These are phyloP conservation scores for Epinephelus awoara DNA, from an alignment of 2,797 vertebrate species.

Conservation along the genomic window DNA sequence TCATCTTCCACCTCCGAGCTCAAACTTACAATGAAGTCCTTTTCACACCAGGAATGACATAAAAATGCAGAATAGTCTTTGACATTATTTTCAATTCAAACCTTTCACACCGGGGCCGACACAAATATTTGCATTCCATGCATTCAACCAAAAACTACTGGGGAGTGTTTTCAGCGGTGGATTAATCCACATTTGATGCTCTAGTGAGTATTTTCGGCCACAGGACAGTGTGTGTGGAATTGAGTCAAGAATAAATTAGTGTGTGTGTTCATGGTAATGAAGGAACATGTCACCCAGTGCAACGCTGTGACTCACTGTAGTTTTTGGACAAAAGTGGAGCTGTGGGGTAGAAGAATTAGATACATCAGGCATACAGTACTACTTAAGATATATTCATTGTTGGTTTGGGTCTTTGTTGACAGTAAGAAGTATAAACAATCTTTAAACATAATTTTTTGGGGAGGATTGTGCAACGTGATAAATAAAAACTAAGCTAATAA, in stretches of 20 bases:
- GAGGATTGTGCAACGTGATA: background rate
- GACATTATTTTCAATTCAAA: too few relatives aligned
- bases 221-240: background rate
- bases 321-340: background rate
- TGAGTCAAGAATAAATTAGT: background rate
- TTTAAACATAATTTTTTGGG: background rate
- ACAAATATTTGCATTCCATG: too few relatives aligned
- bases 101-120: too few relatives aligned
- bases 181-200: too few relatives aligned
- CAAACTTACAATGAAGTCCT: too few relatives aligned
- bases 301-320: background rate
- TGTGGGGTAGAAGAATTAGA: background rate
- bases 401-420: background rate
- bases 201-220: background rate
- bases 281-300: background rate
- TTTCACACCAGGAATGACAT: too few relatives aligned
- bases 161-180: too few relatives aligned
- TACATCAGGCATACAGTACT: too few relatives aligned
- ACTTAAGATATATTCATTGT: too few relatives aligned
- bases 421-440: background rate
- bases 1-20: too few relatives aligned
- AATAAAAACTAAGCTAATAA: background rate
- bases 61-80: too few relatives aligned
- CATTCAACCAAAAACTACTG: too few relatives aligned
- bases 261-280: conserved; percentile 1